Percentiles rank a stretch among this genome's conserved stretches.
Evolutionary conservation across 2,888 invertebrate genomes (phyloP).

Genomic region (Oxyscelio sp.): DNA sequence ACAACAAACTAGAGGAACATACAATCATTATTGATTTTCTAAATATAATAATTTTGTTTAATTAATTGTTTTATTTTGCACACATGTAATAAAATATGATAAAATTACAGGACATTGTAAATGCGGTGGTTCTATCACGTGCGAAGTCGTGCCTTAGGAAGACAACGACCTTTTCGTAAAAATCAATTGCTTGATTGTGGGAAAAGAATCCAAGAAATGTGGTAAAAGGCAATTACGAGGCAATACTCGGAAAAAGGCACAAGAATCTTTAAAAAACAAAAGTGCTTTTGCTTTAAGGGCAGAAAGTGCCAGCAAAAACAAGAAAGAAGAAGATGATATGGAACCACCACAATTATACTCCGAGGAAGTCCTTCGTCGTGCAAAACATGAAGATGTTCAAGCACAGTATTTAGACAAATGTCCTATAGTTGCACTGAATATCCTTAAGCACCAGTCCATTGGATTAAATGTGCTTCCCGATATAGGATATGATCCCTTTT

Average conservation of each 20-base stretch:
- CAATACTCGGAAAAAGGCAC: background rate
- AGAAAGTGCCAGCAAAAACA: constrained; percentile 20
- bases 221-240: constrained; percentile 50
- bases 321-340: constrained; percentile 1
- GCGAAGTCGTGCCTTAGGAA: constrained; percentile 8
- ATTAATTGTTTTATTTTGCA: no score
- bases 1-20: no score
- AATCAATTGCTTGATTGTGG: constrained; percentile 19
- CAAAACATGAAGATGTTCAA: constrained; percentile 13
- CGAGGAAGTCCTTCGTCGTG: constrained; percentile 17
- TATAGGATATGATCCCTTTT: constrained; percentile 41
- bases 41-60: no score
- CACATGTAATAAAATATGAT: no score
- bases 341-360: constrained; percentile 43
- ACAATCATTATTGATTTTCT: no score
- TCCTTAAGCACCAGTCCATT: constrained; percentile 10
- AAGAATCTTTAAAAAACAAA: background rate
- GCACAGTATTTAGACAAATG: constrained; percentile 26
- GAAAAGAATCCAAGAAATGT: constrained; percentile 18
- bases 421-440: constrained; percentile 26
- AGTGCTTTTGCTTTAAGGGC: constrained; percentile 1
- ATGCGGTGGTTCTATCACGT: constrained; percentile 17
- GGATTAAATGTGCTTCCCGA: constrained; percentile 29
- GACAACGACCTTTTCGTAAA: constrained; percentile 23
- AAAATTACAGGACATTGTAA: constrained; percentile 49